Evolutionary conservation across 37 sponge, comb jelly and placozoan species (phyloP).

Genomic region (Chondrosia reniformis): DNA sequence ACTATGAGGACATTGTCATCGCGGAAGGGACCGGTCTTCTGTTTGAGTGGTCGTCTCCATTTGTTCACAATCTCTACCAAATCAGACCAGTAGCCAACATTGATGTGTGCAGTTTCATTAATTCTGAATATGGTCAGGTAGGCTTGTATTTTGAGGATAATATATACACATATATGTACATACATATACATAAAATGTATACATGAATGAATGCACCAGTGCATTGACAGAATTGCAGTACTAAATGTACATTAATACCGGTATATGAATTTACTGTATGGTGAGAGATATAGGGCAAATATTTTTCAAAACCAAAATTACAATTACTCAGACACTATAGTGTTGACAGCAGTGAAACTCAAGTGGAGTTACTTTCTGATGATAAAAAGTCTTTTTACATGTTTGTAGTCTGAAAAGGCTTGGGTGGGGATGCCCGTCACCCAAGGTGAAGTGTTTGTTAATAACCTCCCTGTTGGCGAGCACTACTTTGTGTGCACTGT

Average conservation of each 20-base stretch:
- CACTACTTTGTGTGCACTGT: slow-evolving; percentile 81
- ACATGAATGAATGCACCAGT: no score
- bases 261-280: no score
- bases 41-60: slow-evolving; percentile 51
- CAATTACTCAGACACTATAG: no score
- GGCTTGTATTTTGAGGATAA: slow-evolving; percentile 22
- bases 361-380: no score
- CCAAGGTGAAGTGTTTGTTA: slow-evolving; percentile 50
- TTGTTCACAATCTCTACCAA: slow-evolving; percentile 52
- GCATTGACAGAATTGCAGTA: no score
- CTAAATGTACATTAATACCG: no score
- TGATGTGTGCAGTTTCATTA: not conserved
- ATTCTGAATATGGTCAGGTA: slow-evolving; percentile 12
- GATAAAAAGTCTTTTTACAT: no score
- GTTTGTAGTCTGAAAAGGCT: slow-evolving; percentile 33
- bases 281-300: no score
- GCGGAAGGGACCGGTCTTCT: slow-evolving; percentile 46
- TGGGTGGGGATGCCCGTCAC: slow-evolving; percentile 27
- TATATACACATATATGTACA: no score
- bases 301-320: no score
- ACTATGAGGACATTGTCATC: slow-evolving; percentile 49
- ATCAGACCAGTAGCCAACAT: slow-evolving; percentile 21
- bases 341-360: no score
- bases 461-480: slow-evolving; percentile 44
- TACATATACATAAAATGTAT: no score